Percentiles rank a stretch among this genome's conserved stretches.
phyloP scores from a whole-genome alignment of 2,113 vertebrate species.

The Microcebus ravelobensis region DNA sequence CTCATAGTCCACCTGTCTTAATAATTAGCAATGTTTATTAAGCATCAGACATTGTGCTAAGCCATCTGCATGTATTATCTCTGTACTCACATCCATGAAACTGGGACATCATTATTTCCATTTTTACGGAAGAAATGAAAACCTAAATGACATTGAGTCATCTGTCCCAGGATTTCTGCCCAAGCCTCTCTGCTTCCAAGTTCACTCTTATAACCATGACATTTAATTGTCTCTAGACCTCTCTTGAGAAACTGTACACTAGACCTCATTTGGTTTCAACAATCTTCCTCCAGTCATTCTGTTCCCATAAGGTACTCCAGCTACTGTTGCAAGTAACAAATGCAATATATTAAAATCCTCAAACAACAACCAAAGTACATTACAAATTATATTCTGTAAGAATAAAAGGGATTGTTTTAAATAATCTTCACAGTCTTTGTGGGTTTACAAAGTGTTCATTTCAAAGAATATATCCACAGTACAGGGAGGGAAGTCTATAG shows the following conservation, averaged over 20 bases:
- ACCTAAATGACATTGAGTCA: background rate
- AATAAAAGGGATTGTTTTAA: background rate
- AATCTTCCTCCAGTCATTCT: background rate
- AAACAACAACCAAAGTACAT: conserved; percentile 27
- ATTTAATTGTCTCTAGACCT: background rate
- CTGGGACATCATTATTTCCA: background rate
- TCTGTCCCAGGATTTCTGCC: background rate
- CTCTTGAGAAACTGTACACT: background rate
- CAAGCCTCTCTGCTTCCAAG: background rate
- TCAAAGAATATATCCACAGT: background rate
- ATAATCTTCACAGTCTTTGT: background rate
- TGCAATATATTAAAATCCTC: background rate
- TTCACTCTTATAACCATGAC: background rate
- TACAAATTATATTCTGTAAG: conserved; percentile 19
- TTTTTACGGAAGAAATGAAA: conserved; percentile 1
- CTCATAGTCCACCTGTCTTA: background rate
- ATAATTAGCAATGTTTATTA: background rate
- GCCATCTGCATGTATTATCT: background rate
- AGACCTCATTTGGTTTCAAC: conserved; percentile 17
- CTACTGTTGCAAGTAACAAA: background rate
- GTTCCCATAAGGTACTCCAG: background rate
- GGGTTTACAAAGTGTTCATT: background rate
- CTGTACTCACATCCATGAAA: background rate
- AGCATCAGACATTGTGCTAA: background rate
- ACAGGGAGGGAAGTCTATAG: background rate